phyloP scores from a whole-genome alignment of 1,140 invertebrate species.

The Hyposmocoma kahamanoa region DNA sequence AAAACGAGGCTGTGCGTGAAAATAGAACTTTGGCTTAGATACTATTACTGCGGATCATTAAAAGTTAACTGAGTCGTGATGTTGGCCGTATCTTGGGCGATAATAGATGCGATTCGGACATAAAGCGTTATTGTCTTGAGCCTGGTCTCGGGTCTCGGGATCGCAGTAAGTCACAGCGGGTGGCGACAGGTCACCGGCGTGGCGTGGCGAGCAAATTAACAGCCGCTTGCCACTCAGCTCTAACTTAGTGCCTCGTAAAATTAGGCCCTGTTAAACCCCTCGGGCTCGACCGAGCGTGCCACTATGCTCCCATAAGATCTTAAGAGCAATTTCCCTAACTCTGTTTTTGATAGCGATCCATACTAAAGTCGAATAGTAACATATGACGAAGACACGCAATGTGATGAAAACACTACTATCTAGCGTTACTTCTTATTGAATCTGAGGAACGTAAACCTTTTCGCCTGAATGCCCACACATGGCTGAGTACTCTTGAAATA shows the following conservation, averaged over 20 bases:
- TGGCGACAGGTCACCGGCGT: slow-evolving; percentile 57
- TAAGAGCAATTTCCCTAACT: too few species aligned
- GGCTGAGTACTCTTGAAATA: slow-evolving; percentile 34
- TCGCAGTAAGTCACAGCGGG: slow-evolving; percentile 61
- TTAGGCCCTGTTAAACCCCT: slow-evolving; percentile 59
- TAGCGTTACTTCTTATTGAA: slow-evolving; percentile 11
- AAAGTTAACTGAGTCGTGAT: slow-evolving; percentile 11
- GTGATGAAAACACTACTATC: too few species aligned
- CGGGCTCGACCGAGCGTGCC: slow-evolving; percentile 29
- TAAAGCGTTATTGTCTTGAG: slow-evolving; percentile 36
- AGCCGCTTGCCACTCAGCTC: slow-evolving; percentile 59
- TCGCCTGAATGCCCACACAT: slow-evolving; percentile 21
- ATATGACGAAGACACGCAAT: too few species aligned
- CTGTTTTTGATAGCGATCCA: too few species aligned
- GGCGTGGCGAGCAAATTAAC: slow-evolving; percentile 63
- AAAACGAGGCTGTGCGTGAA: slow-evolving; percentile 9
- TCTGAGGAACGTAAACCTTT: slow-evolving; percentile 17
- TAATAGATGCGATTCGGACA: slow-evolving; percentile 31
- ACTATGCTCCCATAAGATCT: too few species aligned
- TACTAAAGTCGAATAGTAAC: too few species aligned
- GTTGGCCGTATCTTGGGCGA: slow-evolving; percentile 16
- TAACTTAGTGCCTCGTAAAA: slow-evolving; percentile 70
- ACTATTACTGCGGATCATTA: slow-evolving; percentile 12
- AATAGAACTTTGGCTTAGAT: slow-evolving; percentile 6
- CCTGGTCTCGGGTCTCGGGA: slow-evolving; percentile 9